Evolutionary conservation across 23 tunicate species (phyloP).

Genomic region (Ascidia mentula): DNA sequence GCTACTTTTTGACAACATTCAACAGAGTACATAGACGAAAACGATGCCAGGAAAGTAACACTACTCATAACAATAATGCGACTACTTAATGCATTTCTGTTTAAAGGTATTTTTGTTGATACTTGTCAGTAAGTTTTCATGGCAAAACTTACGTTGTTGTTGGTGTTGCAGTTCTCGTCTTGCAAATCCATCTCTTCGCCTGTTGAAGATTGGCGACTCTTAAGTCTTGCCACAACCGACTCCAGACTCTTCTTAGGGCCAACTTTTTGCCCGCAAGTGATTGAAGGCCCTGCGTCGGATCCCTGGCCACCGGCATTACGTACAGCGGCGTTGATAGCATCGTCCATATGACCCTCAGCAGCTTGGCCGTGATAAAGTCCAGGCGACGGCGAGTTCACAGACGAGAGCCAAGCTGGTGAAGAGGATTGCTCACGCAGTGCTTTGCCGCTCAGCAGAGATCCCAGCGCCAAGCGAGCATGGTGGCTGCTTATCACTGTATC

Average conservation of each 20-base stretch:
- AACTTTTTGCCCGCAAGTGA: not conserved
- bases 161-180: constrained; percentile 3
- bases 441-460: constrained; percentile 20
- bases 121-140: too few species aligned
- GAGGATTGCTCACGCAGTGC: constrained; percentile 9
- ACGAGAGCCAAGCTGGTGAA: constrained; percentile 8
- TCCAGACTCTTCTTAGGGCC: constrained; percentile 66
- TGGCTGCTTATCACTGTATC: constrained; percentile 6
- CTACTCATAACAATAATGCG: too few species aligned
- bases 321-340: constrained; percentile 33
- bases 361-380: constrained; percentile 27
- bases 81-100: too few species aligned
- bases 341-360: constrained; percentile 35
- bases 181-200: not conserved
- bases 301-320: not conserved
- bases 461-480: constrained; percentile 18
- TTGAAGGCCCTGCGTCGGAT: not conserved
- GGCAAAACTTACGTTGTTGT: constrained; percentile 16
- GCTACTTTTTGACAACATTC: too few species aligned
- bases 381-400: not conserved
- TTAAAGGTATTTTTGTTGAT: too few species aligned
- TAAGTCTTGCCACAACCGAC: constrained; percentile 76
- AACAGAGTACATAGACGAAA: too few species aligned
- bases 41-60: too few species aligned
- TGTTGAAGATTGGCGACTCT: constrained; percentile 43